Conservation (phyloP, 1,140 invertebrate species). For the Rhagoletis pomonella region DNA sequence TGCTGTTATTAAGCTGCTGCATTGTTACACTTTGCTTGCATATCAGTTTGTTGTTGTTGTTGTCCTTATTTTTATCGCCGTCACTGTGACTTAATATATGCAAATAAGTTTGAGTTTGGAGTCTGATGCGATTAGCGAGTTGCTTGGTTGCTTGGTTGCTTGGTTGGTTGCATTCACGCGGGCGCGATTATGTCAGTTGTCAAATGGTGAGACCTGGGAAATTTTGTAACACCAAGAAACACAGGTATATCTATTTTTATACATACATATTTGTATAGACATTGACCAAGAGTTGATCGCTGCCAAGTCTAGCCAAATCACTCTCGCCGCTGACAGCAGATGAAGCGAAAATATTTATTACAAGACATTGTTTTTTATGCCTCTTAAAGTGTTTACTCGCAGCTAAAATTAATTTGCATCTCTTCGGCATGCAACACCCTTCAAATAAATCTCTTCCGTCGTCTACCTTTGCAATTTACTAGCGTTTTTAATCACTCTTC, state of each 20-base stretch:
- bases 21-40: not conserved
- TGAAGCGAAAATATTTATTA: not conserved
- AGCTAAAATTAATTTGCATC: not conserved
- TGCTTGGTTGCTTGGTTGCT: not conserved
- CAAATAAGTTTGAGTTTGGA: not conserved
- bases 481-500: not conserved
- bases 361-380: not conserved
- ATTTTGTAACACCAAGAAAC: not conserved
- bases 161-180: not conserved
- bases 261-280: not conserved
- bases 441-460: not conserved
- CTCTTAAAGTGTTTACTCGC: not conserved
- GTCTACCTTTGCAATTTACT: too few species aligned
- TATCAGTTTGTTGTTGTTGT: not conserved
- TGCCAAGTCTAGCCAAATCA: not conserved
- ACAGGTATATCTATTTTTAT: not conserved
- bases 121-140: slow-evolving; percentile 3
- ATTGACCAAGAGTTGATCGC: not conserved
- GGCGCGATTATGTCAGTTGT: slow-evolving; percentile 37
- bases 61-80: not conserved
- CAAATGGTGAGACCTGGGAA: not conserved
- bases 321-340: not conserved
- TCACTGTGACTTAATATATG: not conserved
- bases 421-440: not conserved
- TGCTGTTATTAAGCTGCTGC: not conserved